These are phyloP conservation scores for Latheticus oryzae DNA, from an alignment of 2,888 invertebrate species.

Conservation along the genomic window DNA sequence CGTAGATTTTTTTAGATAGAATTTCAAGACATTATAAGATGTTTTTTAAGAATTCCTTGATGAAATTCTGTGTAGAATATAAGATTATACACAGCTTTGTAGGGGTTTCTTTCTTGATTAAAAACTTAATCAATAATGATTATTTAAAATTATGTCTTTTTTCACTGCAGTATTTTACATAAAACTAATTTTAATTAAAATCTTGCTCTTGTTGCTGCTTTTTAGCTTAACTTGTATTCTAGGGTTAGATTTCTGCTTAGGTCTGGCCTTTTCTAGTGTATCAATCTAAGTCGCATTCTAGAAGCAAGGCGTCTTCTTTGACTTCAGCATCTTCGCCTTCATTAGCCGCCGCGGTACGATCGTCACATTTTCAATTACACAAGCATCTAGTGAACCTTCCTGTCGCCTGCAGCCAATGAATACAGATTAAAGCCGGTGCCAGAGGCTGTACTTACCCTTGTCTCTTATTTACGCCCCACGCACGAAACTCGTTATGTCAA, in stretches of 20 bases:
- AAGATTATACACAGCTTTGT: constrained; percentile 5
- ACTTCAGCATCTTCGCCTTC: too few relatives aligned
- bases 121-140: too few relatives aligned
- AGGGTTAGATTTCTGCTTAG: too few relatives aligned
- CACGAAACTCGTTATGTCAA: constrained; percentile 58
- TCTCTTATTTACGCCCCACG: constrained; percentile 57
- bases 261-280: too few relatives aligned
- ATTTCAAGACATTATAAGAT: neutral
- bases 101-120: too few relatives aligned
- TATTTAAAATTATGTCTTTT: too few relatives aligned
- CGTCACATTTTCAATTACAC: constrained; percentile 54
- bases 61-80: neutral
- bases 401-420: constrained; percentile 54
- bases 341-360: constrained; percentile 22
- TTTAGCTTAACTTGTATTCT: too few relatives aligned
- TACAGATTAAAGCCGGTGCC: constrained; percentile 53
- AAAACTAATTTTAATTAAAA: too few relatives aligned
- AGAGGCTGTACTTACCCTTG: constrained; percentile 48
- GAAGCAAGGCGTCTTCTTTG: too few relatives aligned
- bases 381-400: constrained; percentile 48
- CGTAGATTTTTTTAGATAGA: neutral
- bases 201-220: too few relatives aligned
- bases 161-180: too few relatives aligned
- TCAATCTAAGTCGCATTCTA: too few relatives aligned
- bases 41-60: neutral